phyloP scores from a whole-genome alignment of 2,888 invertebrate species.

The Fissipunctia ypsillon region DNA sequence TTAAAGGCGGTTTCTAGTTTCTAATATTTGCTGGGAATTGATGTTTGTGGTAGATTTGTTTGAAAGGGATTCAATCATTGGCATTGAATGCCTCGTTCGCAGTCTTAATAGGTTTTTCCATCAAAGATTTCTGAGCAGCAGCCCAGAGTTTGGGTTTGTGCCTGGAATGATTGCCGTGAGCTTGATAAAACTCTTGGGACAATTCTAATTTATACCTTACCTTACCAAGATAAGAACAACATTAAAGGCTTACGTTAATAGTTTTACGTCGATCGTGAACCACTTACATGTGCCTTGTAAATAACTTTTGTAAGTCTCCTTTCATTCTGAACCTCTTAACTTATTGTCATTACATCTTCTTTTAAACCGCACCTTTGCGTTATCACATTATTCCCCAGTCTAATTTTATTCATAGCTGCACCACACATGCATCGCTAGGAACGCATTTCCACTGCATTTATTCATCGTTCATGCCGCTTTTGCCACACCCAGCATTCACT shows the following conservation, averaged over 20 bases:
- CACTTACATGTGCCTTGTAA: neutral
- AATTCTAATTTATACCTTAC: neutral
- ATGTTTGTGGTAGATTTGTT: conserved; percentile 5
- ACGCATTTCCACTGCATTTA: neutral
- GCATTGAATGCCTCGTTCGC: neutral
- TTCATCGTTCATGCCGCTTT: neutral
- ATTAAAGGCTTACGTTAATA: neutral
- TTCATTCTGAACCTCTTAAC: neutral
- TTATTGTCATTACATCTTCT: neutral
- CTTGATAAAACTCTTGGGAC: neutral
- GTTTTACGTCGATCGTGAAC: neutral
- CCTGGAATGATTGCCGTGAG: neutral
- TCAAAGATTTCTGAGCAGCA: no score
- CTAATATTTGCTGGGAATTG: neutral
- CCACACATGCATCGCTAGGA: neutral
- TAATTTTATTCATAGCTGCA: neutral
- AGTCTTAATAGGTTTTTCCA: neutral
- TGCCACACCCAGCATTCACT: neutral
- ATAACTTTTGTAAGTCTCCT: neutral
- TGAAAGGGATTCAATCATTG: neutral
- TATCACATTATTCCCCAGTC: neutral
- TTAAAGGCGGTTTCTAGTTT: neutral
- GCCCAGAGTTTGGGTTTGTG: neutral
- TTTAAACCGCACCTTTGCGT: neutral
- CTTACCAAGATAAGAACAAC: neutral